Evolutionary conservation across 1,140 invertebrate species (phyloP).

Genomic region (Parapsyche elsis): DNA sequence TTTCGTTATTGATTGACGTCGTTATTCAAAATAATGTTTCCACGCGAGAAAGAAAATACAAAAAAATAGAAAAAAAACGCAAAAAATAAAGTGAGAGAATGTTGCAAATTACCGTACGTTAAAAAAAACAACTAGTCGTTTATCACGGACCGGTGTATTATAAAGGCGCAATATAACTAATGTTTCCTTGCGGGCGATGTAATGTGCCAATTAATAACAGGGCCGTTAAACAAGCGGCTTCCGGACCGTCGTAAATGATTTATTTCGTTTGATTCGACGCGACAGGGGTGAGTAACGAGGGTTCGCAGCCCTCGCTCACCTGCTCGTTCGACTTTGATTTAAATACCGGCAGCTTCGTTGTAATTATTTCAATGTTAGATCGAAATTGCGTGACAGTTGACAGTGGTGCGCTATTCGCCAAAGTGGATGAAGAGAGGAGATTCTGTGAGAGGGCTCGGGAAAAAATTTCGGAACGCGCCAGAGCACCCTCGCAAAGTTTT

Average conservation of each 20-base stretch:
- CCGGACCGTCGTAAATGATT: constrained; percentile 25
- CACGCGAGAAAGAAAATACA: constrained; percentile 4
- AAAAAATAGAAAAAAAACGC: not conserved
- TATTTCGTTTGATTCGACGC: constrained; percentile 23
- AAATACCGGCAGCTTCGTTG: no score
- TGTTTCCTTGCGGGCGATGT: constrained; percentile 31
- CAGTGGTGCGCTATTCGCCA: no score
- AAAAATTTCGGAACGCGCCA: constrained; percentile 8
- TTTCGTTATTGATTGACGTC: constrained; percentile 11
- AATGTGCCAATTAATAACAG: constrained; percentile 32
- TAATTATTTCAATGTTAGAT: no score
- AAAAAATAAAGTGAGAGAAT: not conserved
- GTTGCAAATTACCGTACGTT: constrained; percentile 24
- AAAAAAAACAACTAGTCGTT: constrained; percentile 29
- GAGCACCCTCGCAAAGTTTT: constrained; percentile 38
- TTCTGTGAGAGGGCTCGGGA: not conserved
- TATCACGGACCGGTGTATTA: constrained; percentile 27
- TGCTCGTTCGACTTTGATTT: not conserved
- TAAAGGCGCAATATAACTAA: constrained; percentile 31
- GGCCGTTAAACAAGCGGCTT: constrained; percentile 24
- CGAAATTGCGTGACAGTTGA: no score
- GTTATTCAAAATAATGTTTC: constrained; percentile 16
- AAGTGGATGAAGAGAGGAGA: no score
- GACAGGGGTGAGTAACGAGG: constrained; percentile 9
- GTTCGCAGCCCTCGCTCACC: not conserved